phyloP scores from a whole-genome alignment of 2,113 vertebrate species.

The Burhinus oedicnemus region DNA sequence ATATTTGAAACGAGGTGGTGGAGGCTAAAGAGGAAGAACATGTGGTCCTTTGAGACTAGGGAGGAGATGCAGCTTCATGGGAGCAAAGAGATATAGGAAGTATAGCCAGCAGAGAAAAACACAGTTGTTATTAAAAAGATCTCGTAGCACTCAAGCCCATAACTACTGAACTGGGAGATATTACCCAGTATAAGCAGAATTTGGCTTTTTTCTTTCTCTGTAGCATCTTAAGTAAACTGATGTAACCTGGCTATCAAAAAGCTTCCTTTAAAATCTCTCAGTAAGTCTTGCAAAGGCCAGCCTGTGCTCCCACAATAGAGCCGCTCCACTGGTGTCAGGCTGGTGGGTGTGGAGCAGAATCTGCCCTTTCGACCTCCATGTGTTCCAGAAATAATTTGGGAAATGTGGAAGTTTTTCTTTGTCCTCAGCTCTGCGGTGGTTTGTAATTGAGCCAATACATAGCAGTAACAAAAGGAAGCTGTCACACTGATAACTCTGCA shows the following conservation, averaged over 20 bases:
- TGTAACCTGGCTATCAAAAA: neutral
- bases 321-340: neutral
- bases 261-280: neutral
- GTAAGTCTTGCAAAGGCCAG: neutral
- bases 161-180: neutral
- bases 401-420: conserved; percentile 65
- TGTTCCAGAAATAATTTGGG: conserved; percentile 60
- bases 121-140: neutral
- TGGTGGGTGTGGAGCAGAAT: neutral
- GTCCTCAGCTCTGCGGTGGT: conserved; percentile 30
- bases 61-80: neutral
- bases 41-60: neutral
- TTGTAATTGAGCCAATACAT: conserved; percentile 48
- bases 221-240: neutral
- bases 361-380: conserved; percentile 1
- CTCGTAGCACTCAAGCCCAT: neutral
- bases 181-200: neutral
- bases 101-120: neutral
- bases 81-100: neutral
- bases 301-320: neutral
- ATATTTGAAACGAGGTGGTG: neutral
- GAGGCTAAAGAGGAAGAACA: neutral
- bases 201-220: neutral
- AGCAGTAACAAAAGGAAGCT: conserved; percentile 65
- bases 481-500: conserved; percentile 55